Conservation (phyloP, 2,113 vertebrate genomes). For the Rostratula benghalensis region DNA sequence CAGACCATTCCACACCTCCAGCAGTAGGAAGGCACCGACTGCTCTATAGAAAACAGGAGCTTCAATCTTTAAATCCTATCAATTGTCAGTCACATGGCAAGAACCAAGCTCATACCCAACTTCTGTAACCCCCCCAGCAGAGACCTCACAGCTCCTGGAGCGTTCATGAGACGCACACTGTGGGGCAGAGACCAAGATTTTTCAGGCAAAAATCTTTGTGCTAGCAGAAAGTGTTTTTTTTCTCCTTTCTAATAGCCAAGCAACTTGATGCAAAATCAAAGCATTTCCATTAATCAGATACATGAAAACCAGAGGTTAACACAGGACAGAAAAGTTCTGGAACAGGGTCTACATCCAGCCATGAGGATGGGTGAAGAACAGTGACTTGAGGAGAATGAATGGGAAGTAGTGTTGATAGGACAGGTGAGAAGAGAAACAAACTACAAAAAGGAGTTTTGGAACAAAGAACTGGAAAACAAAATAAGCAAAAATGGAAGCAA, state of each 20-base stretch:
- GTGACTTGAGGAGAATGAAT: not conserved
- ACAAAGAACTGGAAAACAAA: not conserved
- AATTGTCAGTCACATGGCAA: not conserved
- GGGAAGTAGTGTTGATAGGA: not conserved
- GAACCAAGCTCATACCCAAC: not conserved
- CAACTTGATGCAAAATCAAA: not conserved
- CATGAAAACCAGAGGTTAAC: not conserved
- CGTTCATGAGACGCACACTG: accelerated
- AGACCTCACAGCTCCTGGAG: not conserved
- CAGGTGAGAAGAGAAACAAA: not conserved
- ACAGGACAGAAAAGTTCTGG: not conserved
- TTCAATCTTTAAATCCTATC: not conserved
- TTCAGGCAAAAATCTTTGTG: not conserved
- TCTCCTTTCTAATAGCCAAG: not conserved
- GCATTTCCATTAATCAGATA: accelerated
- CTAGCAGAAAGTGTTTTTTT: not conserved
- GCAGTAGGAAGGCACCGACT: not conserved
- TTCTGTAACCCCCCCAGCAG: not conserved
- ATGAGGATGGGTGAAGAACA: not conserved
- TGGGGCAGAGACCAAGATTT: not conserved
- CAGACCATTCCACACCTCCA: not conserved
- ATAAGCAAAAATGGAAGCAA: not conserved
- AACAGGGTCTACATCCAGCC: not conserved
- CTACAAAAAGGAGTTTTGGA: not conserved
- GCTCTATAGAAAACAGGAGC: not conserved